A percentile compares a stretch with the other conserved stretches of the same genome.
These are phyloP conservation scores for Palythoa heliodiscus DNA, from an alignment of 92 coral and sea anemone species.

Conservation along the genomic window DNA sequence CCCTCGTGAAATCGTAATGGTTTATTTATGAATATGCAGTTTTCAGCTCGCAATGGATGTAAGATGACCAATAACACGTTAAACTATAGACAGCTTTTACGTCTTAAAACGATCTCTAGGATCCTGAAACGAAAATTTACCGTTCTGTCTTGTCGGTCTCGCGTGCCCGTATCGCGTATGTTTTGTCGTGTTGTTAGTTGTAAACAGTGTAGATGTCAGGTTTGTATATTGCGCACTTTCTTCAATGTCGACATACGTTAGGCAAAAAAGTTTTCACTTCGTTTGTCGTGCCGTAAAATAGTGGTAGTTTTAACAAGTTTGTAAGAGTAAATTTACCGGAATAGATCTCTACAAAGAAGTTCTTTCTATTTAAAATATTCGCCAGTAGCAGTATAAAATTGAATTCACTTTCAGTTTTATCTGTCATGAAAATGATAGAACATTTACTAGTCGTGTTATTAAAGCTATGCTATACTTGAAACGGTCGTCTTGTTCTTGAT, in stretches of 20 bases:
- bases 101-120: neutral
- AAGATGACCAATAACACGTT: neutral
- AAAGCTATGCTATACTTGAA: neutral
- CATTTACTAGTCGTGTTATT: neutral
- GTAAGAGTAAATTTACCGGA: neutral
- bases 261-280: neutral
- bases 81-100: neutral
- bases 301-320: neutral
- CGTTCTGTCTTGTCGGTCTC: neutral
- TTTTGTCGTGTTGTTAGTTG: neutral
- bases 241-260: neutral
- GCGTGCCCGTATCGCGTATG: constrained; percentile 36
- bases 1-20: constrained; percentile 28
- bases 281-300: neutral
- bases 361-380: neutral
- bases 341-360: neutral
- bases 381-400: neutral
- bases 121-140: neutral
- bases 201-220: neutral
- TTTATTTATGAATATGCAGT: constrained; percentile 25
- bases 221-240: neutral
- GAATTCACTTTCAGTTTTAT: neutral
- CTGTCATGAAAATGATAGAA: neutral
- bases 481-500: neutral
- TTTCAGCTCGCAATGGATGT: neutral